Evolutionary conservation across 1,140 invertebrate species (phyloP), one percentile per base, ranked within the genome.

Genomic region (Druon quercuslanigerum): DNA sequence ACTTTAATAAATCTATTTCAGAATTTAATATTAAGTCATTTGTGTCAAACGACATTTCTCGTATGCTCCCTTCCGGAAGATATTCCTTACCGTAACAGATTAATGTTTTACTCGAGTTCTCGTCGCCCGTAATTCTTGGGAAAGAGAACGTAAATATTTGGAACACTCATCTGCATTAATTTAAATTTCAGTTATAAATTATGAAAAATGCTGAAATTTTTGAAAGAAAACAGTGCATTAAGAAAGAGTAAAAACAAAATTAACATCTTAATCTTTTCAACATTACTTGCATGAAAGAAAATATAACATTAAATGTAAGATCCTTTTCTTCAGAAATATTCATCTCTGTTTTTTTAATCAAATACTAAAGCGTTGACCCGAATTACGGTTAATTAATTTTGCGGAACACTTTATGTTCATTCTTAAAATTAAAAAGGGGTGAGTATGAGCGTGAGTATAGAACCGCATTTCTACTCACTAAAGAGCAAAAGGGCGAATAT

Each of bases 161-260:
- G 60, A 40, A 66, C 60, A 66, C 25, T 66, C 25, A 40, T 66
- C 60, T 66, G 60, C 60, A 66, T 66, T 66, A 66, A 66, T 33
- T 66, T 40, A 14, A 66, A 14, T 33, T 40, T 16, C 25, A 40
- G 33, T 0, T 8, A 40, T 40, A 46, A 66, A 66, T 66, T 66
- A 7, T 40, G 25, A 7, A 40, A 66, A 66, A 66, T 40, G 5
- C 57, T 40, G n/a, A n/a, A 9, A 40, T 8, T 16, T 16, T 14
- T 66, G 14, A 14, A 1, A 40, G 2, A 33, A 40, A 40, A 20
- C 13, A 14, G n/a, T 54, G 17, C n/a, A 66, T 57, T 57, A 57
- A 1, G 13, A 57, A 12, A 25, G 19, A 25, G 9, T 0, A 20
- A 17, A 40, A 33, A 60, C 8, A 8, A 13, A 20, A 33, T 11